Conservation (phyloP, 2,888 invertebrate species). For the Amblyteles armatorius region DNA sequence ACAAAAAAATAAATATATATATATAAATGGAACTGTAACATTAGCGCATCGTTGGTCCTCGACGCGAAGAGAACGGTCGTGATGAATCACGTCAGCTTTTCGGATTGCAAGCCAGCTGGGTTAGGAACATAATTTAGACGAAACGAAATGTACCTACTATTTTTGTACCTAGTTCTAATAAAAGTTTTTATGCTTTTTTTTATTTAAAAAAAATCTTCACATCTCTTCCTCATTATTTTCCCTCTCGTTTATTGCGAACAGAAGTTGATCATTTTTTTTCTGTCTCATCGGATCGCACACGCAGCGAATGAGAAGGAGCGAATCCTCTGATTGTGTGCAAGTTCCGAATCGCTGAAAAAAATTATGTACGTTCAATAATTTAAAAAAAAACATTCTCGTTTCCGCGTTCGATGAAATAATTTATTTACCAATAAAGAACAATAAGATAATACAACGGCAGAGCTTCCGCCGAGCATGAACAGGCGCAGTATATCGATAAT, state of each 20-base stretch:
- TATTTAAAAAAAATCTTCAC: slow-evolving; percentile 67
- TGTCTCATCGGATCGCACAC: background rate
- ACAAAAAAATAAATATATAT: slow-evolving; percentile 23
- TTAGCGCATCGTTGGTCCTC: slow-evolving; percentile 44
- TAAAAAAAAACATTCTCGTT: slow-evolving; percentile 8
- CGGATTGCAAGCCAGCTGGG: slow-evolving; percentile 65
- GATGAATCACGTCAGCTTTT: slow-evolving; percentile 49
- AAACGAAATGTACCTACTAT: slow-evolving; percentile 82
- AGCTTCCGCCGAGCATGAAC: slow-evolving; percentile 43
- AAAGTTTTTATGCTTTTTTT: slow-evolving; percentile 83
- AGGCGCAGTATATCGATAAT: slow-evolving; percentile 45
- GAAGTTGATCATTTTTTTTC: background rate
- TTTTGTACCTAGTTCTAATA: slow-evolving; percentile 83
- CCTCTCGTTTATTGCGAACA: background rate
- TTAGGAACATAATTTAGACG: slow-evolving; percentile 74
- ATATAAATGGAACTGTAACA: slow-evolving; percentile 41
- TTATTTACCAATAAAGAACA: slow-evolving; percentile 79
- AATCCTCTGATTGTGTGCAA: background rate
- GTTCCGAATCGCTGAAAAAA: slow-evolving; percentile 3
- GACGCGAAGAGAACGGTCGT: slow-evolving; percentile 39
- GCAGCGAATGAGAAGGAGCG: background rate
- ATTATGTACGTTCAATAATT: background rate
- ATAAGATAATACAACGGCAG: slow-evolving; percentile 72
- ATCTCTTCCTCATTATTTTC: slow-evolving; percentile 1
- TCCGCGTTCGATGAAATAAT: slow-evolving; percentile 77